Conservation (phyloP, 2,888 invertebrate genomes). For the Drosophila testacea region DNA sequence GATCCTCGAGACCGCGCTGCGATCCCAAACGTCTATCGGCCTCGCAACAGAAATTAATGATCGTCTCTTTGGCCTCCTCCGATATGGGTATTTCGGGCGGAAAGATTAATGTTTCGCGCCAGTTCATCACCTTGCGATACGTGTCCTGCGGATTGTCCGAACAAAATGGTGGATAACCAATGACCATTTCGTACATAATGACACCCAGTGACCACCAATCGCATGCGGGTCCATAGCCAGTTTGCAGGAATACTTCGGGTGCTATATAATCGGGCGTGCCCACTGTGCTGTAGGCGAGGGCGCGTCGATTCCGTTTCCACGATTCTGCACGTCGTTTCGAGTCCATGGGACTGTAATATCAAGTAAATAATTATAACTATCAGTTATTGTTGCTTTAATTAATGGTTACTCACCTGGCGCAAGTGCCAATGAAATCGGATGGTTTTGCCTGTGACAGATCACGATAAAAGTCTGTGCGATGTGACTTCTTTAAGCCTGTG, state of each 20-base stretch:
- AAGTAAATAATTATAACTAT: constrained; percentile 2
- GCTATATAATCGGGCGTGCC: constrained; percentile 99
- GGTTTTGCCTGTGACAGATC: constrained; percentile 98
- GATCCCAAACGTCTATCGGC: constrained; percentile 96
- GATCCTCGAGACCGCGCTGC: constrained; percentile 96
- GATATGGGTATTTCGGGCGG: constrained; percentile 99
- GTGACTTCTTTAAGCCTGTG: constrained; percentile 99
- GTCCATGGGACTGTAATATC: constrained; percentile 92
- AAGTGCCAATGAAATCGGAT: constrained; percentile 92
- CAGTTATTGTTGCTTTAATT: not conserved
- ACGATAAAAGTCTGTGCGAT: constrained; percentile 99
- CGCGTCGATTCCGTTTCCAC: constrained; percentile 99
- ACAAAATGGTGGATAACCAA: constrained; percentile 99
- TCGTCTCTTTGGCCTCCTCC: constrained; percentile 98
- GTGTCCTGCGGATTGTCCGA: constrained; percentile 91
- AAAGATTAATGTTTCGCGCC: constrained; percentile 99
- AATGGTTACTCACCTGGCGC: constrained; percentile 81
- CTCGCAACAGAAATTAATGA: constrained; percentile 98
- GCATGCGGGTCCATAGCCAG: constrained; percentile 98
- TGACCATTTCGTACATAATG: constrained; percentile 99
- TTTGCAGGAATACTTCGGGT: constrained; percentile 99
- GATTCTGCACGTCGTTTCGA: constrained; percentile 99
- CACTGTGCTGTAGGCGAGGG: constrained; percentile 96
- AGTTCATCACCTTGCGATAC: constrained; percentile 97
- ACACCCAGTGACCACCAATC: constrained; percentile 99